phyloP scores from a whole-genome alignment of 2,113 vertebrate genomes.

The Trematocara zebra region DNA sequence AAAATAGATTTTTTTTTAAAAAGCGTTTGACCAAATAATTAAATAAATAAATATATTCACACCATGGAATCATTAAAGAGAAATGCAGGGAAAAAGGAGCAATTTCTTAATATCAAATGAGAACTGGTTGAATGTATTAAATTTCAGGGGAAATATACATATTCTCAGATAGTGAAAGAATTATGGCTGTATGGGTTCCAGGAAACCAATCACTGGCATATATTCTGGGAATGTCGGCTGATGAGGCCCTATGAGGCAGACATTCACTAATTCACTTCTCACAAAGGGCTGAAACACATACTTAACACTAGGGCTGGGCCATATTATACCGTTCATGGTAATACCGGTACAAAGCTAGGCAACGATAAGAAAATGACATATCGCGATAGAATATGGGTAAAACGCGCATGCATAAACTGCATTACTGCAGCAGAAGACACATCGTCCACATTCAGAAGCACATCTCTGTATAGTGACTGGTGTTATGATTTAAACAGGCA shows the following conservation, averaged over 20 bases:
- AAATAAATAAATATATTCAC: neutral
- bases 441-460: too few relatives aligned
- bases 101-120: neutral
- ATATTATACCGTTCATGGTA: too few relatives aligned
- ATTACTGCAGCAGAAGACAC: too few relatives aligned
- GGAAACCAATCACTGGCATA: neutral
- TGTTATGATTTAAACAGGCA: too few relatives aligned
- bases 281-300: neutral
- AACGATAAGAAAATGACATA: too few relatives aligned
- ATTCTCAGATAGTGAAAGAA: accelerated
- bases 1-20: neutral
- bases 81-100: neutral
- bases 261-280: neutral
- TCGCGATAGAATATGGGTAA: too few relatives aligned
- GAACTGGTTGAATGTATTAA: neutral
- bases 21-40: neutral
- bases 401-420: too few relatives aligned
- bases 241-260: neutral
- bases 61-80: neutral
- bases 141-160: neutral
- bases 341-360: too few relatives aligned
- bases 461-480: too few relatives aligned
- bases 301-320: too few relatives aligned
- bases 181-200: neutral
- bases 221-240: neutral